Evolutionary conservation across 1,140 invertebrate species (phyloP).

Genomic region (Zaprionus capensis): DNA sequence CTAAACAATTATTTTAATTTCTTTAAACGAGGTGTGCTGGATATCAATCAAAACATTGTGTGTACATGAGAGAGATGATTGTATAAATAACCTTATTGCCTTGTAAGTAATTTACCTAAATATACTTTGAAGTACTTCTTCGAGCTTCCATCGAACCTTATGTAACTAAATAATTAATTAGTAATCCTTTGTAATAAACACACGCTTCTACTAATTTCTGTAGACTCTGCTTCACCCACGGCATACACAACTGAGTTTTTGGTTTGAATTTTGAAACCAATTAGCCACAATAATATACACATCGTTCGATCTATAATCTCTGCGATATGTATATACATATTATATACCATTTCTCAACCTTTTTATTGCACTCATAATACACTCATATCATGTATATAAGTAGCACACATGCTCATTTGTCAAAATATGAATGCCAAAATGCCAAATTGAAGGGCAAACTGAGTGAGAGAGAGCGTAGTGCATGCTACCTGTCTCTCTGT

Average conservation of each 20-base stretch:
- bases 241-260: slow-evolving; percentile 29
- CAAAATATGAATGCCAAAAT: slow-evolving; percentile 14
- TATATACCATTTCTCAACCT: not conserved
- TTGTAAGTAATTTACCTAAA: not conserved
- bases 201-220: not conserved
- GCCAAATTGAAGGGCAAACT: slow-evolving; percentile 9
- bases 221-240: slow-evolving; percentile 12
- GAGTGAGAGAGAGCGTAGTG: not conserved
- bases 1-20: not conserved
- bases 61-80: not conserved
- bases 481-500: not conserved
- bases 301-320: slow-evolving; percentile 33
- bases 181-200: not conserved
- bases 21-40: not conserved
- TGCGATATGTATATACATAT: not conserved
- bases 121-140: not conserved
- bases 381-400: not conserved
- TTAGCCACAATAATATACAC: not conserved
- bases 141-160: not conserved
- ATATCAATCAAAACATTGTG: not conserved
- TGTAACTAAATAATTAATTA: not conserved
- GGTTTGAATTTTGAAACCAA: not conserved
- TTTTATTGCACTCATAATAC: not conserved
- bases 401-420: not conserved
- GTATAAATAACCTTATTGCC: not conserved